A percentile compares a stretch with the other conserved stretches of the same genome.
phyloP scores from a whole-genome alignment of 2,888 invertebrate species.

The Ryuthela nishihirai region DNA sequence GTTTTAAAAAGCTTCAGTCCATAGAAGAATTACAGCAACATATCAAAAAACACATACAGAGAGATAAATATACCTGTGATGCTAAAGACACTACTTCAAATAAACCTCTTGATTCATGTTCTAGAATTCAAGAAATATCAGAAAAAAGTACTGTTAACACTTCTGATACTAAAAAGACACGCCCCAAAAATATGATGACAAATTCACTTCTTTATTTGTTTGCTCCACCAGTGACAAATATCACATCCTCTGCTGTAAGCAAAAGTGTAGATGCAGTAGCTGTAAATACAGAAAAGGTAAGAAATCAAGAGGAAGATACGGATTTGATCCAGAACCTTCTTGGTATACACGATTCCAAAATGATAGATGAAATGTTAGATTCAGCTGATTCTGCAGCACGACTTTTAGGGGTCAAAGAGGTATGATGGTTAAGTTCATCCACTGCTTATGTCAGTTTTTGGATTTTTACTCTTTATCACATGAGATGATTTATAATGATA shows the following conservation, averaged over 20 bases:
- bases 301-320: conserved; percentile 43
- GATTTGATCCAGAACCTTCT: conserved; percentile 85
- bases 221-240: conserved; percentile 1
- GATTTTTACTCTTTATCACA: too few relatives aligned
- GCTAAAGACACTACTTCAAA: neutral
- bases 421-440: conserved; percentile 4
- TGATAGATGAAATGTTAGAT: conserved; percentile 75
- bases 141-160: neutral
- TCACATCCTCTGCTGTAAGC: neutral
- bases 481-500: too few relatives aligned
- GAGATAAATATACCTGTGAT: conserved; percentile 4
- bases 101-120: neutral
- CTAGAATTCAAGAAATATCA: neutral
- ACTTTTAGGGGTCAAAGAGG: conserved; percentile 65
- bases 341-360: conserved; percentile 78
- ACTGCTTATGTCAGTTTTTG: too few relatives aligned
- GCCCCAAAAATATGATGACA: conserved; percentile 9
- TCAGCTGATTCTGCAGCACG: conserved; percentile 78
- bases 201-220: conserved; percentile 28
- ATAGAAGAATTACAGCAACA: conserved; percentile 23
- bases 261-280: neutral
- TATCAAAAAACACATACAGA: conserved; percentile 21
- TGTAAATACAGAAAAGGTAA: conserved; percentile 6
- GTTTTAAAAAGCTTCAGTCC: conserved; percentile 29
- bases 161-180: conserved; percentile 2